Base-by-base conservation (phyloP, 2,888 invertebrate species). In the Amphimallon solstitiale region DNA sequence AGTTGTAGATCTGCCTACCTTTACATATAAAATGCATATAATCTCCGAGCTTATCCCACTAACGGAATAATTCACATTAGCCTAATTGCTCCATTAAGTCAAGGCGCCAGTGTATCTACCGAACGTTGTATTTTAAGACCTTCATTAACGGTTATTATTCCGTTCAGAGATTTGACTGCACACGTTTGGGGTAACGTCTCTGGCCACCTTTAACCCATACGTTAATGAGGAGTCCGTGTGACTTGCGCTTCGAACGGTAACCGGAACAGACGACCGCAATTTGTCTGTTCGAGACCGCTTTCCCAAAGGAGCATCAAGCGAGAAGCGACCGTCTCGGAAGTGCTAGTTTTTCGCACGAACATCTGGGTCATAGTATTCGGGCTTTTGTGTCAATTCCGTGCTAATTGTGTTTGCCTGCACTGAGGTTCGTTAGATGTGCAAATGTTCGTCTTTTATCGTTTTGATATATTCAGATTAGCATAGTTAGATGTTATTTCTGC, bases 81-180 rank as follows among this genome's bases (percentile, higher is more conserved):
- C 38, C 5, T 54, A 54, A 54, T 54, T 54, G 38, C 38, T 17
- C 37, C 35, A 19, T 38, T 54, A 38, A 38, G 14, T n/a, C 19
- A 5, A 17, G 21, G 54, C 17, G n/a, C 37, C 17, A 52, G 17
- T 37, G 52, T 19, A 37, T 37, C 52, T 38, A 21, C 38, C 17
- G 12, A 12, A 38, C 37, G 35, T 19, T 15, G 54, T 54, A 54
- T 38, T 54, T 54, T 54, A 54, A 54, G 54, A 17, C 38, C 54
- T 54, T 54, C 54, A 54, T 54, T 38, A 54, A 54, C 38, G 12
- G 54, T 38, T 38, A 54, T 54, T 54, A 54, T 54, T 54, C 54
- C 15, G 38, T 19, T 21, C 38, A n/a, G 54, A 54, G 54, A 54
- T 54, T 54, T 54, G 38, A 54, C 37, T 54, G 19, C 19, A 35